Conservation (phyloP, 1,140 invertebrate genomes). For the Rhagoletis zephyria region DNA sequence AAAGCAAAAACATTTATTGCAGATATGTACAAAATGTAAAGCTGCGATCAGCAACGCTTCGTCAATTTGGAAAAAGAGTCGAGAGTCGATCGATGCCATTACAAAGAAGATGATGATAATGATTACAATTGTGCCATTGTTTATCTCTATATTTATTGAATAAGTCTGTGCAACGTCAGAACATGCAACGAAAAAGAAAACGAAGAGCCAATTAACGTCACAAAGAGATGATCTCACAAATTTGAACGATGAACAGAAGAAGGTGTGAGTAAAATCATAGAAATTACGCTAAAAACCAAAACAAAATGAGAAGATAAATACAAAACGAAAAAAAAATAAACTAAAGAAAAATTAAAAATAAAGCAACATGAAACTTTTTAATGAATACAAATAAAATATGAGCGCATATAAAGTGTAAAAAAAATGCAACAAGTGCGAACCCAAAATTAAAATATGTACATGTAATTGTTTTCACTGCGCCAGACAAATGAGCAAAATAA, state of each 20-base stretch:
- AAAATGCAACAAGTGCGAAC: neutral
- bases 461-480: too few species aligned
- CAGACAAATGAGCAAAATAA: neutral
- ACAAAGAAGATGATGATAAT: conserved; percentile 10
- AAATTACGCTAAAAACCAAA: neutral
- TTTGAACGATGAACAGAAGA: neutral
- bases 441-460: too few species aligned
- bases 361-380: neutral
- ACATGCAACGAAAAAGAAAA: neutral
- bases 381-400: neutral
- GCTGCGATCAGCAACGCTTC: neutral
- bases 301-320: neutral
- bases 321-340: neutral
- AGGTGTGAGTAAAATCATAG: neutral
- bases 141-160: neutral
- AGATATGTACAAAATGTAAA: neutral
- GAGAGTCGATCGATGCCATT: neutral
- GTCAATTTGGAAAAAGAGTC: conserved; percentile 25
- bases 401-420: neutral
- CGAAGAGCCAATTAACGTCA: conserved; percentile 24
- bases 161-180: neutral
- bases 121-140: neutral
- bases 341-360: neutral
- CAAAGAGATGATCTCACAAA: conserved; percentile 39
- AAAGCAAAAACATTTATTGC: neutral